A percentile compares a stretch with the other conserved stretches of the same genome.
These are phyloP conservation scores for Brenthis hecate DNA, from an alignment of 2,888 invertebrate genomes.

Conservation along the genomic window DNA sequence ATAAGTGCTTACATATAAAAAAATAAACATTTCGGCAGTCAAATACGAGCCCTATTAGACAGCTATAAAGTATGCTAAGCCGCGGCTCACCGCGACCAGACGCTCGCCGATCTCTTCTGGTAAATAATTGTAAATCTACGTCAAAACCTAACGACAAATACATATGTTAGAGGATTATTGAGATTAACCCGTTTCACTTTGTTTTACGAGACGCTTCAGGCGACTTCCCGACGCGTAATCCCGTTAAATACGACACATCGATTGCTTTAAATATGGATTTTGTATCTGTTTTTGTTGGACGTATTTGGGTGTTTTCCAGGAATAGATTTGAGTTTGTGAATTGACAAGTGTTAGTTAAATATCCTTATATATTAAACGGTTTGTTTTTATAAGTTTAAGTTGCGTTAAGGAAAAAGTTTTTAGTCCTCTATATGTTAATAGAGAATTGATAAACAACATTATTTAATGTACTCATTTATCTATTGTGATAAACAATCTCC, in stretches of 20 bases:
- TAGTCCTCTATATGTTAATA: too few relatives aligned
- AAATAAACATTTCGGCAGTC: constrained; percentile 1
- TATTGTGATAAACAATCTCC: too few relatives aligned
- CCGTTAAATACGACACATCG: constrained; percentile 67
- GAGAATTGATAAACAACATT: too few relatives aligned
- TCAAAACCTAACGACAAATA: constrained; percentile 79
- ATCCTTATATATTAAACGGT: not conserved
- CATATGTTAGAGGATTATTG: constrained; percentile 79
- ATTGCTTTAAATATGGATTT: constrained; percentile 64
- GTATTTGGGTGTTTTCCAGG: constrained; percentile 49
- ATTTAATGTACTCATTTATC: too few relatives aligned
- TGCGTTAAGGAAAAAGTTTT: too few relatives aligned
- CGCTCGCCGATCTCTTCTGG: constrained; percentile 67
- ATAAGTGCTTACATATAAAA: not conserved
- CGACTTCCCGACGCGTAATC: constrained; percentile 76
- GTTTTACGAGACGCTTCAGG: constrained; percentile 69
- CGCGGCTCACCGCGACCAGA: constrained; percentile 71
- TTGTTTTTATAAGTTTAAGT: too few relatives aligned
- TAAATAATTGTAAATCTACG: constrained; percentile 83
- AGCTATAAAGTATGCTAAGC: constrained; percentile 78
- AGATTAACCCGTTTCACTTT: constrained; percentile 77
- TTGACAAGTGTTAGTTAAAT: not conserved
- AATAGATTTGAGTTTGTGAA: constrained; percentile 19
- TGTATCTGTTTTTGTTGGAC: constrained; percentile 44
- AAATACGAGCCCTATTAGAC: constrained; percentile 52